phyloP scores from a whole-genome alignment of 2,888 invertebrate species.

The Ditylenchus weischeri region DNA sequence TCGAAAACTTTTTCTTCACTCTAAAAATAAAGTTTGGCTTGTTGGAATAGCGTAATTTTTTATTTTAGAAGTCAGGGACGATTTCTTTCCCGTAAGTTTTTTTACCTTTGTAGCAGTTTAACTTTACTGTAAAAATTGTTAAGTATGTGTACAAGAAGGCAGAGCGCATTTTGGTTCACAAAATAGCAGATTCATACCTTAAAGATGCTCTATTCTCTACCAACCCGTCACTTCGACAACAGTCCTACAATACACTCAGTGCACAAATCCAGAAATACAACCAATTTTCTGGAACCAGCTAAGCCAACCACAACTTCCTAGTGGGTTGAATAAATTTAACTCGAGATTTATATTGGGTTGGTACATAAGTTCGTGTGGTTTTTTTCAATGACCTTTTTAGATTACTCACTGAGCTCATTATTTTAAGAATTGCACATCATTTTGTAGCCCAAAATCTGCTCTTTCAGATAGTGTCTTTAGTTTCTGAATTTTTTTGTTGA shows the following conservation, averaged over 20 bases:
- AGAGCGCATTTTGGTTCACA: slow-evolving; percentile 37
- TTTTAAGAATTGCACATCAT: too few species aligned
- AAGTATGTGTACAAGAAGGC: slow-evolving; percentile 37
- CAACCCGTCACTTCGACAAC: slow-evolving; percentile 17
- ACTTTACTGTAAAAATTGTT: background rate
- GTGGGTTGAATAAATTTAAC: too few species aligned
- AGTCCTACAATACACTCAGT: slow-evolving; percentile 28
- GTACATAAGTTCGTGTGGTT: too few species aligned
- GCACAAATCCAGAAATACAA: slow-evolving; percentile 34
- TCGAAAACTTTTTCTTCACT: background rate
- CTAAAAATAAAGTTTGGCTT: too few species aligned
- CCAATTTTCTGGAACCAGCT: background rate
- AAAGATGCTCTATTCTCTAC: slow-evolving; percentile 31
- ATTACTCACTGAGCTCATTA: too few species aligned
- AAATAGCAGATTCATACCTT: slow-evolving; percentile 29
- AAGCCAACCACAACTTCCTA: too few species aligned
- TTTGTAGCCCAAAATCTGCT: too few species aligned
- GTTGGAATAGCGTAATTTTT: slow-evolving; percentile 15
- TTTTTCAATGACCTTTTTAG: too few species aligned
- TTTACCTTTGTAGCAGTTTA: background rate
- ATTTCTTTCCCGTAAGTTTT: slow-evolving; percentile 50
- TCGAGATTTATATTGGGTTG: too few species aligned
- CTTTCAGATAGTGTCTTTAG: too few species aligned
- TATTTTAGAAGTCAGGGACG: slow-evolving; percentile 46
- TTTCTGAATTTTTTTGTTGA: too few species aligned